phyloP scores from a whole-genome alignment of 2,113 vertebrate species.

The Aviceda subcristata region DNA sequence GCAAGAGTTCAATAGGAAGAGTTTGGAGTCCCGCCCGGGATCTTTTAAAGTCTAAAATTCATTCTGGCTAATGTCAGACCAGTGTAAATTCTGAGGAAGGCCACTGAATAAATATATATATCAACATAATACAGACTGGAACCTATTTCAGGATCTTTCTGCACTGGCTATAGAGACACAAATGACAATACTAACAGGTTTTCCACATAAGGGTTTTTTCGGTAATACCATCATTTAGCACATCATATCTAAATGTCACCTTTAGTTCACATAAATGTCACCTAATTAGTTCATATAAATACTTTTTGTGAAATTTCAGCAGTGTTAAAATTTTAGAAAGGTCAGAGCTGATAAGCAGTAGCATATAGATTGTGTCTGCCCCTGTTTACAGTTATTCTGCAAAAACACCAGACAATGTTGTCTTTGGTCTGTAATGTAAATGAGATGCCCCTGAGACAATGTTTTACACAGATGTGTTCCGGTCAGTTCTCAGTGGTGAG shows the following conservation, averaged over 20 bases:
- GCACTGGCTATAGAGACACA: neutral
- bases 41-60: neutral
- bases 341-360: slow-evolving; percentile 47
- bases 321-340: slow-evolving; percentile 53
- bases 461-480: neutral
- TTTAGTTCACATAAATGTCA: slow-evolving; percentile 38
- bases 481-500: neutral
- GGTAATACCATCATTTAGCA: neutral
- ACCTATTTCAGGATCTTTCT: neutral
- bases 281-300: slow-evolving; percentile 33
- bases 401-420: neutral
- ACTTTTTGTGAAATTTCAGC: slow-evolving; percentile 36
- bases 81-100: neutral
- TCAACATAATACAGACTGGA: neutral
- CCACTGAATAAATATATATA: neutral
- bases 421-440: neutral
- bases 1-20: neutral
- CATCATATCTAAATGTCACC: slow-evolving; percentile 9
- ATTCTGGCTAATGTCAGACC: neutral
- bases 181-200: neutral
- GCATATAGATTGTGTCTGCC: neutral
- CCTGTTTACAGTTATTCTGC: neutral
- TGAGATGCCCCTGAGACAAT: neutral
- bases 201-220: neutral
- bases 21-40: neutral